Percentiles rank a stretch among this genome's conserved stretches.
These are phyloP conservation scores for Troides helena DNA, from an alignment of 2,888 invertebrate genomes.

Conservation along the genomic window DNA sequence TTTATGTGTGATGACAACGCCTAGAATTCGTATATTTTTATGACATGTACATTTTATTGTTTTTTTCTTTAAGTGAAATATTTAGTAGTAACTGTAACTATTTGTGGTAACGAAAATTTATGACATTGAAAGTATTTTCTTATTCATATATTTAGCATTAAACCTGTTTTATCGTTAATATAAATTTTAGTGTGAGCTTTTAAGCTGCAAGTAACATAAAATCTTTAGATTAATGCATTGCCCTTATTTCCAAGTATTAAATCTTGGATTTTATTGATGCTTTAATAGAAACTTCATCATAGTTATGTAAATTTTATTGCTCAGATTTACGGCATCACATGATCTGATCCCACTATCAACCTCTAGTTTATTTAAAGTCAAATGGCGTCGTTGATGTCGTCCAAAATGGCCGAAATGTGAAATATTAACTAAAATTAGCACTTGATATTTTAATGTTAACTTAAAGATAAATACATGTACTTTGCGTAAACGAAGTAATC, in stretches of 20 bases:
- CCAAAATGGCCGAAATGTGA: neutral
- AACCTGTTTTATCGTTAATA: neutral
- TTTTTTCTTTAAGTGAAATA: too few relatives aligned
- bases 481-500: too few relatives aligned
- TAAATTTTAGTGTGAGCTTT: neutral
- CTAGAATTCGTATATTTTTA: too few relatives aligned
- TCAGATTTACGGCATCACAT: slow-evolving; percentile 6
- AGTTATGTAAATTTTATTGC: slow-evolving; percentile 17
- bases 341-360: neutral
- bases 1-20: too few relatives aligned
- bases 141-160: too few relatives aligned
- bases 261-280: slow-evolving; percentile 9
- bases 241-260: neutral
- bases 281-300: slow-evolving; percentile 3
- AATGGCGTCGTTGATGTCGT: neutral
- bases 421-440: neutral
- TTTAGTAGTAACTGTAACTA: too few relatives aligned
- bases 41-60: too few relatives aligned
- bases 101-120: too few relatives aligned
- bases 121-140: too few relatives aligned
- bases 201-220: too few relatives aligned
- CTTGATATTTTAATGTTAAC: neutral
- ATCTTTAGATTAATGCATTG: neutral
- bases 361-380: slow-evolving; percentile 11
- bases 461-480: neutral